A percentile compares a stretch with the other conserved stretches of the same genome.
Evolutionary conservation across 1,140 invertebrate species (phyloP).

Genomic region (Drosophila ohnishii): DNA sequence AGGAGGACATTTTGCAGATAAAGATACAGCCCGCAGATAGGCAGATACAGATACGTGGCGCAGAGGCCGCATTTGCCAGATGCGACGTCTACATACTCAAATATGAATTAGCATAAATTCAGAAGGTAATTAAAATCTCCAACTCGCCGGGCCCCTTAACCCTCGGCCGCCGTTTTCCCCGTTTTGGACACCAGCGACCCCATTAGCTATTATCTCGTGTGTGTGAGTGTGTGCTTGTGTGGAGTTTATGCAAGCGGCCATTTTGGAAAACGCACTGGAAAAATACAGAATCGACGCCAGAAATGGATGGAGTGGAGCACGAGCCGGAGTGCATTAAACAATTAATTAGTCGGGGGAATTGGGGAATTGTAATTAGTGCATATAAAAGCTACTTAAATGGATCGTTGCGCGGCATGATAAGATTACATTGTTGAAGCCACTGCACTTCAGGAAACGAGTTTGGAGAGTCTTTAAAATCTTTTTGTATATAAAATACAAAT

Average conservation of each 20-base stretch:
- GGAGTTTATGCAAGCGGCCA: slow-evolving; percentile 58
- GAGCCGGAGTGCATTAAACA: slow-evolving; percentile 72
- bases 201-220: slow-evolving; percentile 63
- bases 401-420: slow-evolving; percentile 21
- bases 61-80: slow-evolving; percentile 38
- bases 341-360: slow-evolving; percentile 70
- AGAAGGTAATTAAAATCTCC: slow-evolving; percentile 77
- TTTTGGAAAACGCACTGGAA: slow-evolving; percentile 46
- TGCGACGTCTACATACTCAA: slow-evolving; percentile 71
- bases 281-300: slow-evolving; percentile 8
- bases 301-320: slow-evolving; percentile 37
- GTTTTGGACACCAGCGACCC: slow-evolving; percentile 23
- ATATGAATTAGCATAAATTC: slow-evolving; percentile 81
- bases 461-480: not conserved
- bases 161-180: not conserved
- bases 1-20: slow-evolving; percentile 20
- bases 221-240: slow-evolving; percentile 3
- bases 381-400: slow-evolving; percentile 39
- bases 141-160: slow-evolving; percentile 13
- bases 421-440: not conserved
- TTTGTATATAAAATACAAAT: not conserved
- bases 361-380: slow-evolving; percentile 39
- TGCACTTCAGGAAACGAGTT: not conserved
- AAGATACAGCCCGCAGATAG: slow-evolving; percentile 37
- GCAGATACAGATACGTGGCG: slow-evolving; percentile 24